phyloP scores from a whole-genome alignment of 2,113 vertebrate genomes.

The Seriola dumerili region DNA sequence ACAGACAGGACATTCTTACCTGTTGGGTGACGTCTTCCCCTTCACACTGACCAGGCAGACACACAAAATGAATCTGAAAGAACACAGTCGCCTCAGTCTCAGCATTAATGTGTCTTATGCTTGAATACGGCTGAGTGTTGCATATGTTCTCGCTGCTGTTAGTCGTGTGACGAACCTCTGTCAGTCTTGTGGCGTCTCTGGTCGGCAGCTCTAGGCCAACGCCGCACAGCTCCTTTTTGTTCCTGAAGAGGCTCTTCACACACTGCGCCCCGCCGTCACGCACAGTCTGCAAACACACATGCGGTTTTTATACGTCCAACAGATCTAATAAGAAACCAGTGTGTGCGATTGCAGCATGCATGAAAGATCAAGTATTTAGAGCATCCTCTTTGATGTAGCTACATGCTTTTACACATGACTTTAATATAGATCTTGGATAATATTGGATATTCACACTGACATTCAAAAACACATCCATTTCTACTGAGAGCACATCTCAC shows the following conservation, averaged over 20 bases:
- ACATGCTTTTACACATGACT: background rate
- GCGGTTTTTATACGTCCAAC: background rate
- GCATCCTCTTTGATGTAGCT: background rate
- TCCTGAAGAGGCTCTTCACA: constrained; percentile 90
- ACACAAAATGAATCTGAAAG: constrained; percentile 91
- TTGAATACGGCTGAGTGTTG: background rate
- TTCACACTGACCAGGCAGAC: constrained; percentile 86
- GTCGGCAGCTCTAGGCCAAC: constrained; percentile 85
- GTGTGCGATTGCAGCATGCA: background rate
- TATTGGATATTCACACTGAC: background rate
- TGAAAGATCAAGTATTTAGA: background rate
- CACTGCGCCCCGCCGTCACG: constrained; percentile 88
- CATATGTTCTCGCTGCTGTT: background rate
- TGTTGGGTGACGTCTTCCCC: constrained; percentile 87
- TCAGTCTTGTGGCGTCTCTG: constrained; percentile 81
- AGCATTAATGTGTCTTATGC: background rate
- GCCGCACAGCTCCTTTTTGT: constrained; percentile 90
- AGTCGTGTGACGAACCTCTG: constrained; percentile 87
- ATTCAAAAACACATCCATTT: background rate
- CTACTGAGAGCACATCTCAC: background rate
- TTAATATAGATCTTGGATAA: background rate
- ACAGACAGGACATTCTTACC: constrained; percentile 74
- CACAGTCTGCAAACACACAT: constrained; percentile 84
- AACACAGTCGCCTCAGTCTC: constrained; percentile 25
- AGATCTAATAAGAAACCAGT: constrained; percentile 2